Evolutionary conservation across 1,140 invertebrate genomes (phyloP).

Genomic region (Pachypeltis micranthus): DNA sequence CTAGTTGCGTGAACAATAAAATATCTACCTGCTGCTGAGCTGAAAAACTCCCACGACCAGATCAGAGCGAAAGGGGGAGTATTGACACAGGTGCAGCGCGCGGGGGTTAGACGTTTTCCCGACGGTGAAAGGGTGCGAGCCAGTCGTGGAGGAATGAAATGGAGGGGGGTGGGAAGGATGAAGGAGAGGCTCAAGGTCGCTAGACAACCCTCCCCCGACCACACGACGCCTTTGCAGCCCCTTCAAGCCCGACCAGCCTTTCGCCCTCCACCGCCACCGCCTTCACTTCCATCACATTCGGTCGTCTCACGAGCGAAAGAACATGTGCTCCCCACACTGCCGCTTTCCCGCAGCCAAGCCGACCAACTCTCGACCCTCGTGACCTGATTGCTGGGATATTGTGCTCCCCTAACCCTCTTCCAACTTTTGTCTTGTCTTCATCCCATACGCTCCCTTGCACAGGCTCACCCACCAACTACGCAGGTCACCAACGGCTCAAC

Average conservation of each 20-base stretch:
- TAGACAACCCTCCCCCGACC: background rate
- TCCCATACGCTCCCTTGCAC: too few species aligned
- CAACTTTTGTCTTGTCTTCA: too few species aligned
- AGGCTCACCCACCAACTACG: too few species aligned
- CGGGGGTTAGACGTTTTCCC: too few species aligned
- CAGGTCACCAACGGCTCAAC: too few species aligned
- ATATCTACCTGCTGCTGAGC: background rate
- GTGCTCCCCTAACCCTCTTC: too few species aligned
- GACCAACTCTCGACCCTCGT: too few species aligned
- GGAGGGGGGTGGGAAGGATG: conserved; percentile 5
- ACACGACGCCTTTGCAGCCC: background rate
- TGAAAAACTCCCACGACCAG: background rate
- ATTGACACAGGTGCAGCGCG: background rate
- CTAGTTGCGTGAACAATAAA: background rate
- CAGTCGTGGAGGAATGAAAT: background rate
- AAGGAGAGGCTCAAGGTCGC: conserved; percentile 1
- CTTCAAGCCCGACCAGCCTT: background rate
- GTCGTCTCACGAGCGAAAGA: conserved; percentile 2
- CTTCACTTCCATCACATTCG: too few species aligned
- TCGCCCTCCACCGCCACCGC: too few species aligned
- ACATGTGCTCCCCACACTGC: background rate
- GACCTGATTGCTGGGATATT: too few species aligned
- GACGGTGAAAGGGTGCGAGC: background rate
- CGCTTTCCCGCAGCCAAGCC: too few species aligned
- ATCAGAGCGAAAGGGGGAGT: background rate